phyloP scores from a whole-genome alignment of 2,888 invertebrate species.

The Dromius quadrimaculatus region DNA sequence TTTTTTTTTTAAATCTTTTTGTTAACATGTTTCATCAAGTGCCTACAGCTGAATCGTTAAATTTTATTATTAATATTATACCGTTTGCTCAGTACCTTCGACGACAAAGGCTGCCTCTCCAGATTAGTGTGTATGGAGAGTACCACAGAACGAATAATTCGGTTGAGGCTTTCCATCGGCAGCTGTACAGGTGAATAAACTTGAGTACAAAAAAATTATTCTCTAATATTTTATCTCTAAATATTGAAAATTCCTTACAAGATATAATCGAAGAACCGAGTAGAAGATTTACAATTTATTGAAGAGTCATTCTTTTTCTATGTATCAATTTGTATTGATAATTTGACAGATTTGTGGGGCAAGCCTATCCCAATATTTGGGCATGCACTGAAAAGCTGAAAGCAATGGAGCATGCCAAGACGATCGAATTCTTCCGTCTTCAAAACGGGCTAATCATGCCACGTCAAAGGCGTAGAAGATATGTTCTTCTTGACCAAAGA shows the following conservation, averaged over 20 bases:
- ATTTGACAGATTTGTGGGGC: not conserved
- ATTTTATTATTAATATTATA: no score
- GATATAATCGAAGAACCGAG: not conserved
- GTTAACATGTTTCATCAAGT: no score
- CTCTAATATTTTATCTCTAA: not conserved
- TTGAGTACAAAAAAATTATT: no score
- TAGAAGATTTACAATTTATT: not conserved
- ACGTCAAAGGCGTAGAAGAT: not conserved
- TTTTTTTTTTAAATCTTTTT: no score
- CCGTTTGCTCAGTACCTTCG: not conserved
- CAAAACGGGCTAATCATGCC: not conserved
- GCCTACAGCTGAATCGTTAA: no score
- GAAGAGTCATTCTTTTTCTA: no score
- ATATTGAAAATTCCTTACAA: not conserved
- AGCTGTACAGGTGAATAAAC: no score
- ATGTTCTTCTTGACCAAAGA: not conserved
- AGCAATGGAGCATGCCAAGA: not conserved
- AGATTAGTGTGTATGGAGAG: not conserved
- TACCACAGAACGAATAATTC: not conserved
- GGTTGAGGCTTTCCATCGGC: slow-evolving; percentile 7
- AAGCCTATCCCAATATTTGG: not conserved
- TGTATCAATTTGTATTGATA: no score
- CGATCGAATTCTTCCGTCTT: not conserved
- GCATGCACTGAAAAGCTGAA: not conserved
- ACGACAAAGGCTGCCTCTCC: not conserved